phyloP scores from a whole-genome alignment of 2,113 vertebrate genomes.

The Gopherus evgoodei region DNA sequence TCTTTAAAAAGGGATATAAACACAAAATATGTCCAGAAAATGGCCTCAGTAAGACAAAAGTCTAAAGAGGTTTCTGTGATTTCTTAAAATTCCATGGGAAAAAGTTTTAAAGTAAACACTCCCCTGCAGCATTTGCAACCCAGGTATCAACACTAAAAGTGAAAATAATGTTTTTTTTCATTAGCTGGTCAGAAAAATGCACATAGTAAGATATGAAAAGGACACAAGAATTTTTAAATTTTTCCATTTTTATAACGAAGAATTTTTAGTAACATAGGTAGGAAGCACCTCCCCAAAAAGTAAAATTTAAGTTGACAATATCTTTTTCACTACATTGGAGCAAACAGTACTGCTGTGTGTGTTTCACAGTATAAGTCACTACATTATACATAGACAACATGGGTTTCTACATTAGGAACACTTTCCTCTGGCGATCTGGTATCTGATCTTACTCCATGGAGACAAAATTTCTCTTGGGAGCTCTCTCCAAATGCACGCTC shows the following conservation, averaged over 20 bases:
- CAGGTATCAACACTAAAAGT: background rate
- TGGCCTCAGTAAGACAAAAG: too few relatives aligned
- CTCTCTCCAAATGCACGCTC: background rate
- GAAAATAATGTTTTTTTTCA: background rate
- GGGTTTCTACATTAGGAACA: background rate
- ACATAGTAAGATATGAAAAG: background rate
- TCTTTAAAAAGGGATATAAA: background rate
- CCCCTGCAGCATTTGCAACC: background rate
- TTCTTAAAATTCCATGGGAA: background rate
- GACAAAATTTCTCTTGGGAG: background rate
- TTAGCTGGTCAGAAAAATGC: background rate
- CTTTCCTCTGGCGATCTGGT: conserved; percentile 22
- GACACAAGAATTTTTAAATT: background rate
- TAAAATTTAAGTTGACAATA: conserved; percentile 56
- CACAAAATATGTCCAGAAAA: background rate
- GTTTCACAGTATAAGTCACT: background rate
- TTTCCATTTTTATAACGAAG: conserved; percentile 38
- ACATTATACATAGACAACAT: background rate
- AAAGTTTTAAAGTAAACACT: background rate
- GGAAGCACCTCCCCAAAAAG: background rate
- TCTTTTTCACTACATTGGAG: conserved; percentile 45
- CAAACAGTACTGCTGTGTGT: conserved; percentile 47
- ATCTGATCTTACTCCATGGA: background rate
- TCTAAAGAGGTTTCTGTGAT: background rate
- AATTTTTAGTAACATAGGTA: conserved; percentile 10